Percentiles rank a stretch among this genome's conserved stretches.
Conservation (phyloP, 2,888 invertebrate genomes). For the Caenorhabditis doughertyi region DNA sequence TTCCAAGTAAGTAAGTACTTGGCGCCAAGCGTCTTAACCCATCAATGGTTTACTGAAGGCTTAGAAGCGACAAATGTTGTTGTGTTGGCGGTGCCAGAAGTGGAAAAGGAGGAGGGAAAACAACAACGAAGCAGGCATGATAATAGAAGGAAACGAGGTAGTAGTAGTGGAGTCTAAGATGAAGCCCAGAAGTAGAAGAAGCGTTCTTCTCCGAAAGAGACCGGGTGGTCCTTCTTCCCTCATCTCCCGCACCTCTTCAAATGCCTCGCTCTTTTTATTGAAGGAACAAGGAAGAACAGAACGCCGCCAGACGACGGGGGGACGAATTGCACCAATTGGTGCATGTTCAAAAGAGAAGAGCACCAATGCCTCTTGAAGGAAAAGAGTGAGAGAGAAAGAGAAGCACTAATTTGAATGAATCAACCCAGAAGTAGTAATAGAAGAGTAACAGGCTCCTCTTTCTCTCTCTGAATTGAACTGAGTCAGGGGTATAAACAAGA, state of each 20-base stretch:
- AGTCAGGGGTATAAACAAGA: slow-evolving; percentile 19
- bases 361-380: background rate
- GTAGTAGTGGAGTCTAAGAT: no score
- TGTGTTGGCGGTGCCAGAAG: slow-evolving; percentile 22
- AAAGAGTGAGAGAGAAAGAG: background rate
- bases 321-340: slow-evolving; percentile 50
- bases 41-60: slow-evolving; percentile 37
- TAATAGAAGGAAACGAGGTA: slow-evolving; percentile 47
- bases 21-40: slow-evolving; percentile 26
- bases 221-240: slow-evolving; percentile 22
- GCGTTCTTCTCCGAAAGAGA: slow-evolving; percentile 16
- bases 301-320: background rate
- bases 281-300: no score
- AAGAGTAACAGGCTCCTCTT: no score
- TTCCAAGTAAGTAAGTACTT: no score
- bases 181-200: no score
- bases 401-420: slow-evolving; percentile 63
- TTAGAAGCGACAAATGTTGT: slow-evolving; percentile 36
- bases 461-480: background rate
- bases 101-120: no score
- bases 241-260: slow-evolving; percentile 15
- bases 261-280: slow-evolving; percentile 14
- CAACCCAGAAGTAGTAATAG: slow-evolving; percentile 25
- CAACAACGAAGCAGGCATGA: slow-evolving; percentile 45
- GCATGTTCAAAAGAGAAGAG: slow-evolving; percentile 47